Base-by-base conservation (phyloP, 2,888 invertebrate genomes). In the Epistrophe grossulariae region DNA sequence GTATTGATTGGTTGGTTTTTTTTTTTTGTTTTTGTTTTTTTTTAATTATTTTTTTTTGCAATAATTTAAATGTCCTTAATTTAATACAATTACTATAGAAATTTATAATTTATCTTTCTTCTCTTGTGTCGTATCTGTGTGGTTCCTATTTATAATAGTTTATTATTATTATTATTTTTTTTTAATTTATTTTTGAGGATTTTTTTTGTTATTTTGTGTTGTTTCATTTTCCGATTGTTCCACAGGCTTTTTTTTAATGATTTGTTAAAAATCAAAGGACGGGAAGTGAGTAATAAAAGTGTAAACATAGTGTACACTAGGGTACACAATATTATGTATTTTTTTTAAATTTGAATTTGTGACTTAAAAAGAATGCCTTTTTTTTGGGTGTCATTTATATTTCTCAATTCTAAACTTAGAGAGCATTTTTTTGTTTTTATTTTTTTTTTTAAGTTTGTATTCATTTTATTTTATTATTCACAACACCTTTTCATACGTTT, bases 251-350 rank as follows among this genome's bases (percentile, higher is more conserved):
- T 24, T 40, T 24, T 55, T 28, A 43, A 68, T 84, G 76, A 84
- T 80, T 80, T 84, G 31, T 43, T 84, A 79, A 72, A 85, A 40
- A 82, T 82, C 82, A 85, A 82, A 85, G 85, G 85, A 85, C 85
- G 85, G 82, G 85, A 85, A 50, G 74, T 79, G 78, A 82, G 78
- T 81, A 81, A 85, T 81, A 81, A 81, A 84, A 81, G 81, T 84
- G 72, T 81, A 81, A 77, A 77, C 81, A 85, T 81, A 78, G 85
- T 85, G 85, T 85, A 84, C 84, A 84, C 80, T 64, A 60, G 50
- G 76, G 80, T 84, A 76, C 84, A 84, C 81, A 45, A 59, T 62
- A 73, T 52, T 73, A 52, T 24, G 4, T 24, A 15, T 19, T 52
- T 57, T 66, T 77, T 40, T 35, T 43, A 10, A 35, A 19, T 40